Evolutionary conservation across 2,888 invertebrate species (phyloP).

Genomic region (Gymnoscelis rufifasciata): DNA sequence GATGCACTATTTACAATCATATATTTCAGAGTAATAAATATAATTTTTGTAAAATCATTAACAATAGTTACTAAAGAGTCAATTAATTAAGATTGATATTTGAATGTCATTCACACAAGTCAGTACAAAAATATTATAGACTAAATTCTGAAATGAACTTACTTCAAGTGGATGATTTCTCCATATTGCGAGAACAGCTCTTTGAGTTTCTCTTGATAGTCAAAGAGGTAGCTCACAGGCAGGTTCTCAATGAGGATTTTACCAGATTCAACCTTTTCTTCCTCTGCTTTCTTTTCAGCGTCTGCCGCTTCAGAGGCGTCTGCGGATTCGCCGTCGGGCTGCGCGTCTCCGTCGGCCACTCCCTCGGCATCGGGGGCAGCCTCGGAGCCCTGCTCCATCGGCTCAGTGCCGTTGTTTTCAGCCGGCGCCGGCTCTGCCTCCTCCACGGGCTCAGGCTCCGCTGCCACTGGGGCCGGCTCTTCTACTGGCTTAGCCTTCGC

Average conservation of each 20-base stretch:
- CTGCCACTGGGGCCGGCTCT: constrained; percentile 36
- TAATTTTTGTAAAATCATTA: constrained; percentile 12
- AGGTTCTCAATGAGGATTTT: constrained; percentile 73
- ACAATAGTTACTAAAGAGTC: constrained; percentile 10
- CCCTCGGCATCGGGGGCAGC: constrained; percentile 27
- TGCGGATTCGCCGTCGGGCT: constrained; percentile 32
- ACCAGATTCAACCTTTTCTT: constrained; percentile 71
- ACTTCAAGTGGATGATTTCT: constrained; percentile 66
- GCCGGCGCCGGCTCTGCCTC: constrained; percentile 44
- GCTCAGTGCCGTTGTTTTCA: constrained; percentile 61
- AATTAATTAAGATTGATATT: constrained; percentile 64
- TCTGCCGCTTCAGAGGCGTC: constrained; percentile 44
- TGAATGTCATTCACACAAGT: constrained; percentile 64
- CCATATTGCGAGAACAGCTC: constrained; percentile 72
- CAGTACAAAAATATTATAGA: constrained; percentile 22
- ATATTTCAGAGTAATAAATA: neutral
- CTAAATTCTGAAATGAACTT: constrained; percentile 36
- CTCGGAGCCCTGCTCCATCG: constrained; percentile 35
- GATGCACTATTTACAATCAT: constrained; percentile 26
- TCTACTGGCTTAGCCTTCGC: constrained; percentile 56
- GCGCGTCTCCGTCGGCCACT: constrained; percentile 29
- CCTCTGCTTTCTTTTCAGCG: constrained; percentile 52
- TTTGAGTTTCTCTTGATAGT: constrained; percentile 74
- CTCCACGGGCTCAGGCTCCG: constrained; percentile 44
- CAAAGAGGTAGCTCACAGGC: constrained; percentile 68